These are phyloP conservation scores for Seriola quinqueradiata DNA, from an alignment of 2,113 vertebrate genomes.

Conservation along the genomic window DNA sequence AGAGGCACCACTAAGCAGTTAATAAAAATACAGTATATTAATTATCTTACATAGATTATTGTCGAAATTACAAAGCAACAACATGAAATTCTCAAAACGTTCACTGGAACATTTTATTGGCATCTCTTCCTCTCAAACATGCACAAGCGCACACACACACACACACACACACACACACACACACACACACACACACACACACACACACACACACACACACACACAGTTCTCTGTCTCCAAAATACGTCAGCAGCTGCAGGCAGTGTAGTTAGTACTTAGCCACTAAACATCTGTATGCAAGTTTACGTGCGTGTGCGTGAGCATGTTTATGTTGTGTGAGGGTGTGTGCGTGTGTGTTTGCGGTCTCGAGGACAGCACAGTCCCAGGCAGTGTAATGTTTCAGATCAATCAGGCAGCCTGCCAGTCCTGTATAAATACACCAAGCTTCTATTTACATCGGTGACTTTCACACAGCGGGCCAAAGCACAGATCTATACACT, in stretches of 20 bases:
- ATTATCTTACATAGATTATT: background rate
- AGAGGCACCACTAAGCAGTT: background rate
- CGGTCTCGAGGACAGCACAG: constrained; percentile 27
- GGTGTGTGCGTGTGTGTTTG: constrained; percentile 9
- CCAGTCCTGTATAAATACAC: constrained; percentile 60
- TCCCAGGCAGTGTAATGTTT: constrained; percentile 45
- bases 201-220: background rate
- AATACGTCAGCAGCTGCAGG: background rate
- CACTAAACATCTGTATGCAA: constrained; percentile 3
- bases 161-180: background rate
- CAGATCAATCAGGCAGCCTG: constrained; percentile 68
- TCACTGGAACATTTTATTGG: background rate
- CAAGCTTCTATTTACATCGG: constrained; percentile 56
- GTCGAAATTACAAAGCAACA: background rate
- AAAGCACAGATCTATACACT: constrained; percentile 16
- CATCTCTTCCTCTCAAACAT: background rate
- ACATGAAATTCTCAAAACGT: background rate
- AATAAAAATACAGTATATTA: too few species aligned
- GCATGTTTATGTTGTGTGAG: background rate
- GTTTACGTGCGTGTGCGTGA: background rate
- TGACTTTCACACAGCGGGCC: constrained; percentile 46
- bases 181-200: too few species aligned
- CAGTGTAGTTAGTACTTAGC: background rate
- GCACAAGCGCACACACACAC: background rate
- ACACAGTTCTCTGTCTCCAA: background rate